Evolutionary conservation across 2,113 vertebrate genomes (phyloP).

Genomic region (Amazona guildingii): DNA sequence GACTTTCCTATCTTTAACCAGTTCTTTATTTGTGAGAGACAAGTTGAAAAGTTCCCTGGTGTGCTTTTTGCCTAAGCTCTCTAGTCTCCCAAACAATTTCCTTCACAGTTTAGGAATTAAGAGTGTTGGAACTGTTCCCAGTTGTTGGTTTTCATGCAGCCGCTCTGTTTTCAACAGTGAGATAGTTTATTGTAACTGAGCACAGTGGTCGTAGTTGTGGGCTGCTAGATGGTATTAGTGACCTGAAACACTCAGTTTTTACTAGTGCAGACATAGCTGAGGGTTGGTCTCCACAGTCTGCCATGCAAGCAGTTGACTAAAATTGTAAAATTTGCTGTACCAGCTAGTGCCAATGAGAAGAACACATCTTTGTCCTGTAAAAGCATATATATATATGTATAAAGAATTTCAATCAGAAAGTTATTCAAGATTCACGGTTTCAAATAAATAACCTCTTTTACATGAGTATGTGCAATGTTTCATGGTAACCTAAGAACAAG

Average conservation of each 20-base stretch:
- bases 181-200: background rate
- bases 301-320: background rate
- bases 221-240: background rate
- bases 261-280: rapidly evolving
- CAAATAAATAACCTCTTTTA: background rate
- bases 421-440: background rate
- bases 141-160: background rate
- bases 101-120: background rate
- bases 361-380: background rate
- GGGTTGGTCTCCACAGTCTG: background rate
- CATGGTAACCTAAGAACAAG: background rate
- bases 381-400: background rate
- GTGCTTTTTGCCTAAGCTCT: background rate
- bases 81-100: background rate
- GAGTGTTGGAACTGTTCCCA: background rate
- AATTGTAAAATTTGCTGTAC: rapidly evolving
- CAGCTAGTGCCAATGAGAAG: background rate
- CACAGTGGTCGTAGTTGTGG: background rate
- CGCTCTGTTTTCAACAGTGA: background rate
- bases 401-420: background rate
- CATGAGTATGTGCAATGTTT: background rate
- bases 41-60: background rate
- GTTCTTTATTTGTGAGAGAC: background rate
- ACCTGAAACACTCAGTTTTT: background rate
- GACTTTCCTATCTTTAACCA: background rate